A percentile compares a stretch with the other conserved stretches of the same genome.
Conservation (phyloP, 2,797 vertebrate genomes). For the Lutjanus argentimaculatus region DNA sequence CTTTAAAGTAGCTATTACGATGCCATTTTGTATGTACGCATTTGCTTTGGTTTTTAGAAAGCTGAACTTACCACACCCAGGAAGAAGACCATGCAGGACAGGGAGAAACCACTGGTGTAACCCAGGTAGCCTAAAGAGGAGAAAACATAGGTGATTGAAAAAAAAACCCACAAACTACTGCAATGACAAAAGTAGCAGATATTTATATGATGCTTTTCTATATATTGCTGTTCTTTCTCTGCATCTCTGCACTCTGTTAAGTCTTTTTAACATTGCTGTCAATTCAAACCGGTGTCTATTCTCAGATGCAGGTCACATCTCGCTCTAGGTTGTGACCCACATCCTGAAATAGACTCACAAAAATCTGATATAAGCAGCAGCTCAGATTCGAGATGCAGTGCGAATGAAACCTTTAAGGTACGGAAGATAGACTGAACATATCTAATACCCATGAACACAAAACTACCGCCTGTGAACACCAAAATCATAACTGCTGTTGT, state of each 20-base stretch:
- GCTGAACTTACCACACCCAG: conserved; percentile 89
- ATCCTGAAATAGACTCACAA: conserved; percentile 37
- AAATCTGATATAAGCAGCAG: conserved; percentile 41
- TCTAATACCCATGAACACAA: background rate
- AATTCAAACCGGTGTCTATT: conserved; percentile 22
- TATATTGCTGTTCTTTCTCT: background rate
- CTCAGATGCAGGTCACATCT: conserved; percentile 34
- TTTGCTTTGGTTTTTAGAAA: background rate
- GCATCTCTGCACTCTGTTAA: background rate
- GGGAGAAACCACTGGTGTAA: conserved; percentile 97
- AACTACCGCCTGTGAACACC: background rate
- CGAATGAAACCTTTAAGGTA: background rate
- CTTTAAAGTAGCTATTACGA: background rate
- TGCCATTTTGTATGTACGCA: background rate
- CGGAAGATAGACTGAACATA: too few species aligned
- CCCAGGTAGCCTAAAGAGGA: conserved; percentile 93
- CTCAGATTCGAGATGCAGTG: background rate
- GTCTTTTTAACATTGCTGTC: background rate
- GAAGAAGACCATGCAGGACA: conserved; percentile 98
- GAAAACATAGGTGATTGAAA: conserved; percentile 26
- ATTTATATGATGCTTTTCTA: background rate
- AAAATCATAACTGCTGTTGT: background rate
- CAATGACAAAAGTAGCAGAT: background rate
- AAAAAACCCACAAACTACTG: background rate
- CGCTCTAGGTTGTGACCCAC: conserved; percentile 6